Percentiles rank a stretch among this genome's conserved stretches.
Evolutionary conservation across 1,140 invertebrate genomes (phyloP).

Genomic region (Bombyx mandarina): DNA sequence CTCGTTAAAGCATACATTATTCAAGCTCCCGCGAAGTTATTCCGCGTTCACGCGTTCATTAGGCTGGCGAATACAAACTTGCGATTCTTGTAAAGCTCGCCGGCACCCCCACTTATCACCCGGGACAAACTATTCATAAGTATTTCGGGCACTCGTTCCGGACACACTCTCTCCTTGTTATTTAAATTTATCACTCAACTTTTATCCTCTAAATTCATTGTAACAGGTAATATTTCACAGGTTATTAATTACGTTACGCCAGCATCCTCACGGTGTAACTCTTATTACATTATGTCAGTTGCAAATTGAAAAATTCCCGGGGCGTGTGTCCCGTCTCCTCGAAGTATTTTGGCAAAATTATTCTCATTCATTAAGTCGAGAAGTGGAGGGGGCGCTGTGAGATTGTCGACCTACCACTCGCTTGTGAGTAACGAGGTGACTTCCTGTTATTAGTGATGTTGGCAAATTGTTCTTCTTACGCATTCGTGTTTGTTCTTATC

Average conservation of each 20-base stretch:
- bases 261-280: conserved; percentile 64
- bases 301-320: conserved; percentile 71
- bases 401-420: conserved; percentile 63
- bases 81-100: conserved; percentile 39
- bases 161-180: conserved; percentile 46
- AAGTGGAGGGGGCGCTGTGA: conserved; percentile 51
- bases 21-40: conserved; percentile 66
- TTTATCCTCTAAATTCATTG: conserved; percentile 68
- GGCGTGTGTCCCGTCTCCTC: conserved; percentile 65
- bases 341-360: conserved; percentile 70
- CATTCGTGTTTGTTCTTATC: conserved; percentile 25
- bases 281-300: conserved; percentile 70
- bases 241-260: conserved; percentile 66
- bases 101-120: conserved; percentile 56
- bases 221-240: conserved; percentile 69
- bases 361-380: conserved; percentile 68
- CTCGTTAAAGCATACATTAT: conserved; percentile 70
- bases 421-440: conserved; percentile 65
- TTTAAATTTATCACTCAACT: conserved; percentile 70
- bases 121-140: conserved; percentile 60
- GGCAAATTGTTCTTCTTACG: conserved; percentile 56
- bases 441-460: conserved; percentile 64
- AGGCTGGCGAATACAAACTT: conserved; percentile 55
- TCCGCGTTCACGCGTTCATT: conserved; percentile 67
- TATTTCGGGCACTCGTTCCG: conserved; percentile 41